phyloP scores from a whole-genome alignment of 2,797 vertebrate species.

The Eulemur mongoz region DNA sequence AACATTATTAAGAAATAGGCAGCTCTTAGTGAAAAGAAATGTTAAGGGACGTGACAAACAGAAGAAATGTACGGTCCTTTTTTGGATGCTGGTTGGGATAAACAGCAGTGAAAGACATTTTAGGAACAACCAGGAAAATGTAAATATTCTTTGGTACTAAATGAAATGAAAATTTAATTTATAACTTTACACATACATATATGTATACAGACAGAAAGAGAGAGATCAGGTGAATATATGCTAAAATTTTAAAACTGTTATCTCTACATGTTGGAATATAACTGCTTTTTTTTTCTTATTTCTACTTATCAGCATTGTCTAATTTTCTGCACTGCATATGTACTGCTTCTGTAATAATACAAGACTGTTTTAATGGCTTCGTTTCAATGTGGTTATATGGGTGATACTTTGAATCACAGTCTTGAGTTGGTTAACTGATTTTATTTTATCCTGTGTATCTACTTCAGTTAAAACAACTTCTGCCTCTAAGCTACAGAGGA shows the following conservation, averaged over 20 bases:
- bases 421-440: constrained; percentile 16
- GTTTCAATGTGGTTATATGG: background rate
- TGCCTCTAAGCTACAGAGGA: background rate
- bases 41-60: background rate
- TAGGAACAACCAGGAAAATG: background rate
- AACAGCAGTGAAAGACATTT: background rate
- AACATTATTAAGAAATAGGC: background rate
- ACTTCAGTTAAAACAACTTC: background rate
- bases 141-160: background rate
- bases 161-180: background rate
- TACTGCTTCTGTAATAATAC: background rate
- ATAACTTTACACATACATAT: background rate
- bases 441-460: background rate
- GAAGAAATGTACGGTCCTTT: background rate
- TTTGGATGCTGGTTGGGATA: background rate
- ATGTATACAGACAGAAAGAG: background rate
- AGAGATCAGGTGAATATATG: background rate
- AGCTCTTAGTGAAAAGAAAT: background rate
- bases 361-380: background rate
- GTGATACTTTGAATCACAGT: background rate
- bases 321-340: background rate
- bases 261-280: background rate
- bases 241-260: background rate
- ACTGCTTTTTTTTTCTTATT: background rate
- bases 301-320: background rate